A percentile compares a stretch with the other conserved stretches of the same genome.
These are phyloP conservation scores for Mimachlamys varia DNA, from an alignment of 2,888 invertebrate genomes.

Conservation along the genomic window DNA sequence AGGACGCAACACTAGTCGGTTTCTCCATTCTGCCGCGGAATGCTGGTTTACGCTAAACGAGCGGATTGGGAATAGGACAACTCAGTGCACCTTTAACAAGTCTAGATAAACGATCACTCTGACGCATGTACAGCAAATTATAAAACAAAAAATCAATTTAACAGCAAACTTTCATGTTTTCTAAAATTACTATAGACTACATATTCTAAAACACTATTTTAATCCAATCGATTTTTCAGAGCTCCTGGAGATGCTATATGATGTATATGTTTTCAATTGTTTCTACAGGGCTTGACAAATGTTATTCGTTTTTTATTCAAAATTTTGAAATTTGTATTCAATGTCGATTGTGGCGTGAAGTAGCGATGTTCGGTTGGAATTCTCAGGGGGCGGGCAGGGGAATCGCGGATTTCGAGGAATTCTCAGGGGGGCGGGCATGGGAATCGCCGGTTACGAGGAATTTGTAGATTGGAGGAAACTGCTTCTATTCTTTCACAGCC, in stretches of 20 bases:
- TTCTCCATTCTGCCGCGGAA: too few species aligned
- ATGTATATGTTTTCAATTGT: background rate
- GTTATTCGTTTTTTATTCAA: background rate
- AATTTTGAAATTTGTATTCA: background rate
- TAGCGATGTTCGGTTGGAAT: background rate
- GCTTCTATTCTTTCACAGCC: background rate
- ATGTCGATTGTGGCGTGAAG: background rate
- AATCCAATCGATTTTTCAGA: background rate
- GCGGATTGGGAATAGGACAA: background rate
- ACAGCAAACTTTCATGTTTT: constrained; percentile 26
- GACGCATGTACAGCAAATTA: constrained; percentile 4
- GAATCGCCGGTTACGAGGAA: too few species aligned
- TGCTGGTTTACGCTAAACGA: too few species aligned
- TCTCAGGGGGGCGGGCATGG: background rate
- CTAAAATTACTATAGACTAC: constrained; percentile 13
- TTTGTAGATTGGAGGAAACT: too few species aligned
- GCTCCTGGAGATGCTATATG: background rate
- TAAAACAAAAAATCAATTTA: constrained; percentile 30
- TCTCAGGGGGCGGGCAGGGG: background rate
- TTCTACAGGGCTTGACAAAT: background rate
- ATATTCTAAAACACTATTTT: background rate
- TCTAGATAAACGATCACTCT: background rate
- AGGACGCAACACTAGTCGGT: too few species aligned
- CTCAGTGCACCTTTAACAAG: background rate
- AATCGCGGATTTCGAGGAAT: too few species aligned